A percentile compares a stretch with the other conserved stretches of the same genome.
Evolutionary conservation across 2,113 vertebrate genomes (phyloP).

Genomic region (Gavia stellata): DNA sequence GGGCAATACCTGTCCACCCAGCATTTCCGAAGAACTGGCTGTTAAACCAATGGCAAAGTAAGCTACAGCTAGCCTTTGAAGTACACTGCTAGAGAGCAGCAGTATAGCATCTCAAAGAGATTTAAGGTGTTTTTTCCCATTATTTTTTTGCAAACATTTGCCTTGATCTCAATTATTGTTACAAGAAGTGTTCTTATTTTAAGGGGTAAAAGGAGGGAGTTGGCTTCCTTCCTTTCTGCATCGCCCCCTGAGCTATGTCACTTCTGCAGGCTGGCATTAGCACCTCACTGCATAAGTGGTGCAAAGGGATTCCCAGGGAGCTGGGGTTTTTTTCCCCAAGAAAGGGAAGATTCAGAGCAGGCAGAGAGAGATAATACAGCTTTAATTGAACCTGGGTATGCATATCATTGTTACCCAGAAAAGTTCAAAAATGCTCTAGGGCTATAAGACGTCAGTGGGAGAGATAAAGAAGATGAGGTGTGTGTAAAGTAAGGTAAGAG

Average conservation of each 20-base stretch:
- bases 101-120: neutral
- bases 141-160: neutral
- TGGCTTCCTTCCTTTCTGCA: neutral
- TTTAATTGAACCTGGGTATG: neutral
- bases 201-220: neutral
- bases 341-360: neutral
- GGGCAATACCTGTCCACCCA: neutral
- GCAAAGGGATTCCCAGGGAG: neutral
- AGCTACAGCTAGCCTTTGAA: neutral
- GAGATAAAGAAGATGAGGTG: constrained; percentile 20
- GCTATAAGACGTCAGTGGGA: neutral
- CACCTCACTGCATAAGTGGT: neutral
- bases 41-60: neutral
- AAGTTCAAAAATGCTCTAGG: neutral
- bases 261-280: neutral
- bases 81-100: neutral
- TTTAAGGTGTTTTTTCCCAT: neutral
- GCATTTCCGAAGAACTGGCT: neutral
- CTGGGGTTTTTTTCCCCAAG: neutral
- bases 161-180: neutral
- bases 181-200: neutral
- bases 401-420: neutral
- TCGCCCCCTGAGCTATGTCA: neutral
- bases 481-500: constrained; percentile 1
- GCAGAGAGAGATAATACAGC: neutral